phyloP scores from a whole-genome alignment of 2,888 invertebrate species.

The Gasteruption jaculator region DNA sequence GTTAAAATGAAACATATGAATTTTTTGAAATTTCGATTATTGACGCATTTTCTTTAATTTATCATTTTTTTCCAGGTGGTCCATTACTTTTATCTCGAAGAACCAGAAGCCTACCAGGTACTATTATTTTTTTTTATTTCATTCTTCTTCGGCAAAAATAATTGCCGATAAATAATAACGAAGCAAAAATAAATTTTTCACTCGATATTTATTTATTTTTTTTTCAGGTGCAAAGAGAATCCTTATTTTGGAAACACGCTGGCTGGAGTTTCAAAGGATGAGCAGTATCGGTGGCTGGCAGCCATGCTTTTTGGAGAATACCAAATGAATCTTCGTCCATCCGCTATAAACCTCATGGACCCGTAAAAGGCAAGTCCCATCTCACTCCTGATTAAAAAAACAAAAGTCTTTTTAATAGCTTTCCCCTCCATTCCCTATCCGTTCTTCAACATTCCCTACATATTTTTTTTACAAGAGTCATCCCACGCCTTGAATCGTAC shows the following conservation, averaged over 20 bases:
- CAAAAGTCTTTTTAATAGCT: too few relatives aligned
- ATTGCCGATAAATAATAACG: background rate
- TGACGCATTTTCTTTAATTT: conserved; percentile 9
- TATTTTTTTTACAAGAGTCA: too few relatives aligned
- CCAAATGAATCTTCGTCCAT: conserved; percentile 43
- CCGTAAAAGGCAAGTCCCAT: too few relatives aligned
- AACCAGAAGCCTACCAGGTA: conserved; percentile 63
- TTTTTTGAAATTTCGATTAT: too few relatives aligned
- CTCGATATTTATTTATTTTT: conserved; percentile 21
- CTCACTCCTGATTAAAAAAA: too few relatives aligned
- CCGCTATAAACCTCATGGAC: conserved; percentile 44
- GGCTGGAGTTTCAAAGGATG: conserved; percentile 71
- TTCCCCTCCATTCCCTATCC: too few relatives aligned
- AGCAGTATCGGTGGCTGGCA: conserved; percentile 75
- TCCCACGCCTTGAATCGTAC: too few relatives aligned
- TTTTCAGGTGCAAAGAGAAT: conserved; percentile 64
- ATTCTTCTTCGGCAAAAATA: background rate
- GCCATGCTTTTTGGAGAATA: conserved; percentile 73
- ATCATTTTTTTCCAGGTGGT: conserved; percentile 58
- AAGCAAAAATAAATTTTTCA: background rate
- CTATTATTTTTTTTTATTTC: conserved; percentile 22
- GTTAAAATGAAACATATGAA: too few relatives aligned
- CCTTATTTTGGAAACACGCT: conserved; percentile 80
- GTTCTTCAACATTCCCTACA: too few relatives aligned
- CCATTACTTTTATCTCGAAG: conserved; percentile 74